These are phyloP conservation scores for Ammodytes dubius DNA, from an alignment of 2,113 vertebrate species.

Conservation along the genomic window DNA sequence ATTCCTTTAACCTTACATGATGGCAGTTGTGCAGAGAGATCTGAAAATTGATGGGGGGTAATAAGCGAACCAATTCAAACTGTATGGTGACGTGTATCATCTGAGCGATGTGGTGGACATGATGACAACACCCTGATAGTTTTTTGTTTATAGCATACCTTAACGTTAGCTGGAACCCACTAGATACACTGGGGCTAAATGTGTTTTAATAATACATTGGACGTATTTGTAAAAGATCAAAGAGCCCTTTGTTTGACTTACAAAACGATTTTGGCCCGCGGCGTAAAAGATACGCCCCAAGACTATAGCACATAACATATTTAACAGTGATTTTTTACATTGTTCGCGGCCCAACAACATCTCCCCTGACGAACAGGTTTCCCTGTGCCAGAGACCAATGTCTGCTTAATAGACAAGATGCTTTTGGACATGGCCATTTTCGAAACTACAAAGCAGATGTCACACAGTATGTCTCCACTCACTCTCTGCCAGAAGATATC, in stretches of 20 bases:
- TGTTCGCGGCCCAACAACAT: conserved; percentile 80
- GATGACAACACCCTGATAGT: neutral
- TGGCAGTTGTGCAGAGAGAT: conserved; percentile 13
- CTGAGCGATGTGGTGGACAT: conserved; percentile 13
- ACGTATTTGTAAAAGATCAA: conserved; percentile 59
- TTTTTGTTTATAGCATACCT: conserved; percentile 12
- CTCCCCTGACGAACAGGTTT: conserved; percentile 80
- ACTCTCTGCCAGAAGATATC: conserved; percentile 77
- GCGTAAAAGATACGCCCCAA: conserved; percentile 63
- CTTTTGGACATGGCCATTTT: conserved; percentile 77
- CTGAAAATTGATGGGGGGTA: conserved; percentile 34
- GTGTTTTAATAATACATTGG: conserved; percentile 59
- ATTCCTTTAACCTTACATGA: neutral
- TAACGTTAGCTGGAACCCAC: conserved; percentile 11
- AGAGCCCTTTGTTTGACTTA: conserved; percentile 68
- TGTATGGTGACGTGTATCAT: conserved; percentile 36
- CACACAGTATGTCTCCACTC: conserved; percentile 78
- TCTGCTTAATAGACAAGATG: conserved; percentile 79
- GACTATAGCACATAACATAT: conserved; percentile 73
- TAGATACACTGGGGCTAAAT: conserved; percentile 37
- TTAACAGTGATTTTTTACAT: conserved; percentile 77
- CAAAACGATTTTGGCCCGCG: conserved; percentile 71
- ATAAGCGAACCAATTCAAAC: conserved; percentile 62
- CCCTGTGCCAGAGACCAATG: conserved; percentile 80
- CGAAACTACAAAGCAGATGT: conserved; percentile 81